Evolutionary conservation across 2,797 vertebrate genomes (phyloP), one percentile per base, ranked within the genome.

Genomic region (Argya squamiceps): DNA sequence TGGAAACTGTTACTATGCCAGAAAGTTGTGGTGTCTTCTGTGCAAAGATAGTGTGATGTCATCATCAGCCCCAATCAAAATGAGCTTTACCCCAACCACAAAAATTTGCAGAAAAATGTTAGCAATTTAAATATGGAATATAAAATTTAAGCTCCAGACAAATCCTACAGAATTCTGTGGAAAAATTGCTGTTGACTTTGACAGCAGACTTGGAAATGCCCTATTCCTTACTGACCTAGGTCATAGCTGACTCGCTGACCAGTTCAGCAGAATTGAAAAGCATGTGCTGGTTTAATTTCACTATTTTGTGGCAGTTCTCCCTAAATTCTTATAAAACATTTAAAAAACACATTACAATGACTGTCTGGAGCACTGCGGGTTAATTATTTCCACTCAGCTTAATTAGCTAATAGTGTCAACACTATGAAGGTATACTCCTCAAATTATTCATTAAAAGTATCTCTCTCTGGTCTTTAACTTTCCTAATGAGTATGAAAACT

Each of bases 371-470:
- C 67, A 76, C 76, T 86, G 69, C 55, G 86, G 47, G 80, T 93
- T 93, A 96, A 92, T 96, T 96, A 88, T 93, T 96, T 94, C 67
- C 70, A 53, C 77, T 75, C 36, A 63, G 29, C 81, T 27, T 92
- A 86, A 94, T 63, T 89, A 41, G 84, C 67, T 92, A 92, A 79
- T 78, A 47, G 37, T 52, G 24, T 84, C 76, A 95, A 67, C 22
- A 17, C 59, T 82, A 46, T 60, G 47, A 92, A 81, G 29, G 17
- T 55, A 65, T 50, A 46, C 21, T 69, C 26, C 59, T 79, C 59
- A 89, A 84, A 82, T 84, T 65, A 59, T 79, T 94, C 50, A 62
- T 73, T 91, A 39, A 18, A 93, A 89, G 36, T 69, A 62, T 73
- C 70, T 77, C 52, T 86, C 77, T 86, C 59, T 87, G 63, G 18